Evolutionary conservation across 2,888 invertebrate genomes (phyloP).

Genomic region (Cordilura impudica): DNA sequence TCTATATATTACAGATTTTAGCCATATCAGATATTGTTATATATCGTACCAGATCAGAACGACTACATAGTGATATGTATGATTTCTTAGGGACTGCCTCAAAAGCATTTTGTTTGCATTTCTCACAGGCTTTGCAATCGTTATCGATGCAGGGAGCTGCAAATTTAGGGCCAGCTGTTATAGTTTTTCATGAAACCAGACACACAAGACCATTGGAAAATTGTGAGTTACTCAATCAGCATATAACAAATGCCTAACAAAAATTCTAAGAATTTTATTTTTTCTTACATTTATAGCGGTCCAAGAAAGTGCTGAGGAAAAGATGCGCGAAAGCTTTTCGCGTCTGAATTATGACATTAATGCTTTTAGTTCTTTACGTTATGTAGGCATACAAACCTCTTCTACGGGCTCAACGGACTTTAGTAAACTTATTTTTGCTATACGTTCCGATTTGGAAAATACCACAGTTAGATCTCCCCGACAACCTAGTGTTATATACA

Average conservation of each 20-base stretch:
- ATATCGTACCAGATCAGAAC: conserved; percentile 86
- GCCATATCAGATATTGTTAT: conserved; percentile 89
- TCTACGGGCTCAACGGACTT: conserved; percentile 81
- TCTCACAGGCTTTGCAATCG: conserved; percentile 80
- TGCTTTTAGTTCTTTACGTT: conserved; percentile 85
- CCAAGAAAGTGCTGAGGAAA: conserved; percentile 82
- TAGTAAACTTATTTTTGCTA: conserved; percentile 79
- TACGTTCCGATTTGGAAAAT: conserved; percentile 83
- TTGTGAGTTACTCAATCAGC: conserved; percentile 77
- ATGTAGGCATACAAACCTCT: conserved; percentile 82
- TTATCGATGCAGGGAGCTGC: conserved; percentile 71
- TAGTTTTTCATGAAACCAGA: conserved; percentile 89
- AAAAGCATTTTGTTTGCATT: conserved; percentile 85
- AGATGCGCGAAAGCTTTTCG: conserved; percentile 81
- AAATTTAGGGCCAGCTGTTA: conserved; percentile 84
- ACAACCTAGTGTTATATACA: conserved; percentile 83
- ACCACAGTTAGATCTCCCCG: conserved; percentile 85
- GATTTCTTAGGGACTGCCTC: conserved; percentile 88
- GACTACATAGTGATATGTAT: conserved; percentile 87
- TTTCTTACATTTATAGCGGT: conserved; percentile 78
- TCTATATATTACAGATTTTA: conserved; percentile 82
- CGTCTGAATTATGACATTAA: conserved; percentile 82
- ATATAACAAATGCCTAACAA: too few species aligned
- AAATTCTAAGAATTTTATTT: conserved; percentile 3
- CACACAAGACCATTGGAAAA: conserved; percentile 83